Base-by-base conservation (phyloP, 2,113 vertebrate species). In the Platichthys flesus region DNA sequence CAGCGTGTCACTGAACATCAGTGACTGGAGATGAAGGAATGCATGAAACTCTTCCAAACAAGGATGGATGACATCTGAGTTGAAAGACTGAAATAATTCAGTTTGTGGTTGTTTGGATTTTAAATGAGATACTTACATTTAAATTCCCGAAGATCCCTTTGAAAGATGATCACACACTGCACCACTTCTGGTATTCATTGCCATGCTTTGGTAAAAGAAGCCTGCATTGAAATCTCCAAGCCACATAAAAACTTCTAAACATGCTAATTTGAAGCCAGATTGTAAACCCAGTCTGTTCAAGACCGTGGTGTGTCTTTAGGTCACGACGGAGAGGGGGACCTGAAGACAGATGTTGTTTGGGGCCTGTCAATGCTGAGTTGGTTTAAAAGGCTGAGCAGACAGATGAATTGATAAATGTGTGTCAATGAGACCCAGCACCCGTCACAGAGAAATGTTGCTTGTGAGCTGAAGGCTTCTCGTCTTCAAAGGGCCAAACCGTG, bases 361-460 rank as follows among this genome's bases (percentile, higher is more conserved):
- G 10, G 47, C 65, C 74, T 68, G 70, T 75, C 83, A 84, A 84
- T 85, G 76, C 74, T 85, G 74, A 70, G 76, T 52, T 80, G 89
- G 83, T 90, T 89, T 85, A 81, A 81, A 8, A 72, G 40, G 67
- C 74, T 72, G 85, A 78, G 85, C 49, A 45, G 76, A 67, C 81
- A 90, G 67, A 90, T 70, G 66, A 74, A 66, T 82, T 91, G 89
- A 92, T 91, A 64, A 90, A 91, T 88, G 84, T 62, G 58, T 83
- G 76, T 84, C 45, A 76, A 61, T 59, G 65, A 79, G 60, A 45
- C 62, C 67, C 60, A 18, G 69, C 52, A 58, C 62, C 57, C 52
- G 26, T 83, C 67, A 66, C 51, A 69, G 67, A 63, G 24, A 61
- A 52, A 54, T 87, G 76, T 71, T 56, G 58, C 59, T 67, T 9